Evolutionary conservation across 2,113 vertebrate genomes (phyloP).

Genomic region (Xenopus laevis): DNA sequence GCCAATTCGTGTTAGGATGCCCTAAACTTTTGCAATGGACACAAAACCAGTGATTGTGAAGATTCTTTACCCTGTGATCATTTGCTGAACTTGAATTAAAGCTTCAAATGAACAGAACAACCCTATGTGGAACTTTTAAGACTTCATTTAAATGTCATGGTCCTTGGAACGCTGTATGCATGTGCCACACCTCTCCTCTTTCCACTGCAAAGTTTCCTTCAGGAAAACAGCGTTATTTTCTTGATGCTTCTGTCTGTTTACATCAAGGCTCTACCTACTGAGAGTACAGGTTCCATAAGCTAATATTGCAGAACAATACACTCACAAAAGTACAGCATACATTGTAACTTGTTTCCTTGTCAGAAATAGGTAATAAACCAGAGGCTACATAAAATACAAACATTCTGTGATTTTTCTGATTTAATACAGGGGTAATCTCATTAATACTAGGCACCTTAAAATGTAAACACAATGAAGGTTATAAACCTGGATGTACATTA

Average conservation of each 20-base stretch:
- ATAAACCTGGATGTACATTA: slow-evolving; percentile 85
- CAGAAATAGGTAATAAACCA: slow-evolving; percentile 29
- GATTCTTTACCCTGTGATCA: slow-evolving; percentile 14
- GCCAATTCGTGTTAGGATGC: rapidly evolving
- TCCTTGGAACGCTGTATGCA: slow-evolving; percentile 60
- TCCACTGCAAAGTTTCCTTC: not conserved
- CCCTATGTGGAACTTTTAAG: slow-evolving; percentile 1
- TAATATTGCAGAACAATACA: slow-evolving; percentile 32
- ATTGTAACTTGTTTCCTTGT: slow-evolving; percentile 49
- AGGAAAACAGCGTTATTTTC: not conserved
- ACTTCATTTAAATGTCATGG: slow-evolving; percentile 21
- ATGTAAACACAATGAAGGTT: slow-evolving; percentile 88
- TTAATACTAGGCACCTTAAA: slow-evolving; percentile 95
- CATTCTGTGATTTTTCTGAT: slow-evolving; percentile 70
- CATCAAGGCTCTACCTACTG: not conserved
- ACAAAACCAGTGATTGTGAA: slow-evolving; percentile 46
- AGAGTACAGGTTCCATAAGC: slow-evolving; percentile 19
- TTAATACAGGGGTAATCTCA: slow-evolving; percentile 83
- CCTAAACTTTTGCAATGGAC: slow-evolving; percentile 23
- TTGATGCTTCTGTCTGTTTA: not conserved
- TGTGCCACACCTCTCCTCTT: slow-evolving; percentile 48
- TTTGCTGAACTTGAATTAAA: slow-evolving; percentile 43
- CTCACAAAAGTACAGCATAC: slow-evolving; percentile 33
- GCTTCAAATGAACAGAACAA: slow-evolving; percentile 41
- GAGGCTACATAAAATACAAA: slow-evolving; percentile 56